Conservation (phyloP, 1,140 invertebrate species). For the Hermetia illucens region DNA sequence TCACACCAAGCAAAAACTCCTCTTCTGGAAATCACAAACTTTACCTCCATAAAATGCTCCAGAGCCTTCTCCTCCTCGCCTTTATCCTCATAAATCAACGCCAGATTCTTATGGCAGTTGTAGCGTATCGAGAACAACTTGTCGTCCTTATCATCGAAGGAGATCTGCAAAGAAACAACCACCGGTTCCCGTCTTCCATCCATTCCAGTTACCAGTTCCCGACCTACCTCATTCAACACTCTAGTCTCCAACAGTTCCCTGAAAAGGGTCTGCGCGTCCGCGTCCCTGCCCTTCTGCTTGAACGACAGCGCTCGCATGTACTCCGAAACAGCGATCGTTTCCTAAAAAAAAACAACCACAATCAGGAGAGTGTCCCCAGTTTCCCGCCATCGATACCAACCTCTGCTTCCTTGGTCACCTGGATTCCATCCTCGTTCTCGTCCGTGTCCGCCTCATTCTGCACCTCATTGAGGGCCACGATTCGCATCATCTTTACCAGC, state of each 20-base stretch:
- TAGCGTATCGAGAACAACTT: constrained; percentile 47
- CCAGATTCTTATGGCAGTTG: constrained; percentile 58
- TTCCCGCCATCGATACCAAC: not conserved
- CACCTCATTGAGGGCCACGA: constrained; percentile 4
- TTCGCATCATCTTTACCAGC: constrained; percentile 3
- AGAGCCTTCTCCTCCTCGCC: constrained; percentile 40
- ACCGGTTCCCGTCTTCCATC: too few species aligned
- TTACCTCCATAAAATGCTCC: constrained; percentile 33
- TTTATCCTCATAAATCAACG: constrained; percentile 37
- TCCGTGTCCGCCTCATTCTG: not conserved
- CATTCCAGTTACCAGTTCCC: too few species aligned
- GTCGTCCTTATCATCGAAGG: constrained; percentile 5
- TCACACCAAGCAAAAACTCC: too few species aligned
- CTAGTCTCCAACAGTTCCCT: constrained; percentile 3
- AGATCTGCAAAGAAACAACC: not conserved
- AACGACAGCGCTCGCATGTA: constrained; percentile 6
- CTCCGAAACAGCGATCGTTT: constrained; percentile 6
- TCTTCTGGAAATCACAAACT: too few species aligned
- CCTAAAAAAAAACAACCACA: constrained; percentile 2
- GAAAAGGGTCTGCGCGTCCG: constrained; percentile 3
- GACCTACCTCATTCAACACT: constrained; percentile 6
- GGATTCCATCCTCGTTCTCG: constrained; percentile 4
- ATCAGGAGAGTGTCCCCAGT: not conserved
- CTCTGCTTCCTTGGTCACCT: constrained; percentile 7
- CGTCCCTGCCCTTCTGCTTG: not conserved